Percentiles rank a stretch among this genome's conserved stretches.
phyloP scores from a whole-genome alignment of 2,797 vertebrate genomes.

The Rhabdophis nuchalis region DNA sequence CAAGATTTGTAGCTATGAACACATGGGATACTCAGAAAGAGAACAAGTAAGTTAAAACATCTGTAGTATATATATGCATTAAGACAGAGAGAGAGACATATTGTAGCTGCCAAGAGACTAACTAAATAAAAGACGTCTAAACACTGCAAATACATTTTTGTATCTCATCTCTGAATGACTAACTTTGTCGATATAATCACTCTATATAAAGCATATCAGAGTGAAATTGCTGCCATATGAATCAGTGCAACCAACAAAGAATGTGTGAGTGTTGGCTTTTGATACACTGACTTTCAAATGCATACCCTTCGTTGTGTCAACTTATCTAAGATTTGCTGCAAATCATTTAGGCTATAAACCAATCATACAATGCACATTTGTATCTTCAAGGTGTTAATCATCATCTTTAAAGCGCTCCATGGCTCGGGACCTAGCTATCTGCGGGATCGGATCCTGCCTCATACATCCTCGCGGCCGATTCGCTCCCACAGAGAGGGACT shows the following conservation, averaged over 20 bases:
- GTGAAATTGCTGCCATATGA: neutral
- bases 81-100: slow-evolving; percentile 3
- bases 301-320: neutral
- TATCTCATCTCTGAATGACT: neutral
- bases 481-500: too few relatives aligned
- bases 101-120: slow-evolving; percentile 37
- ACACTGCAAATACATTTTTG: neutral
- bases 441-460: too few relatives aligned
- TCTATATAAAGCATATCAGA: neutral
- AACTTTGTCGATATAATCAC: too few relatives aligned
- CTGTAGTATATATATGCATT: neutral
- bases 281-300: neutral
- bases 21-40: slow-evolving; percentile 60
- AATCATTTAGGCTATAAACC: neutral
- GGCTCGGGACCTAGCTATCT: too few relatives aligned
- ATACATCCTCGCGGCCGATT: too few relatives aligned
- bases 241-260: neutral
- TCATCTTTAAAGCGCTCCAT: too few relatives aligned
- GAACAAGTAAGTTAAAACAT: slow-evolving; percentile 43
- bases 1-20: slow-evolving; percentile 65
- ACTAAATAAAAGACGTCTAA: slow-evolving; percentile 18
- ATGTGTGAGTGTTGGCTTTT: neutral
- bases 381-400: too few relatives aligned
- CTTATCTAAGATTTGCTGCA: neutral
- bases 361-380: neutral